These are phyloP conservation scores for Pantala flavescens DNA, from an alignment of 1,140 invertebrate genomes.

Conservation along the genomic window DNA sequence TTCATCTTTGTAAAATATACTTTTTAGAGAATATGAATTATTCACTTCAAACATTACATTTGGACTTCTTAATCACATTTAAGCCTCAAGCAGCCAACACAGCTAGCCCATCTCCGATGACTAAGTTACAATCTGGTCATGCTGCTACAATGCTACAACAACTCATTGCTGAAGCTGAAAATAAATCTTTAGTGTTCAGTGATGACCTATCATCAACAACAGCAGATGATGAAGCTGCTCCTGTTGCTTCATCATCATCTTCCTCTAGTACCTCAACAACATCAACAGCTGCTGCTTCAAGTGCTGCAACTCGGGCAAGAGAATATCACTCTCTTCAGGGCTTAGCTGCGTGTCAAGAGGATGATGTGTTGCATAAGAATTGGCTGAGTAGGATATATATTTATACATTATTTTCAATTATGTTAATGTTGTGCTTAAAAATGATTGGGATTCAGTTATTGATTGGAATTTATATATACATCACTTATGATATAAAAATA, in stretches of 20 bases:
- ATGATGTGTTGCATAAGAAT: slow-evolving; percentile 81
- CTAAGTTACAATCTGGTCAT: slow-evolving; percentile 48
- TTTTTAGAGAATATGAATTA: no score
- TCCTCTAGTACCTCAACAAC: not conserved
- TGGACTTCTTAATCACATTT: not conserved
- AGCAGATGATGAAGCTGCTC: slow-evolving; percentile 32
- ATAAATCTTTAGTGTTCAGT: slow-evolving; percentile 85
- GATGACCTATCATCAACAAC: slow-evolving; percentile 70
- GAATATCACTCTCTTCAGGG: slow-evolving; percentile 69
- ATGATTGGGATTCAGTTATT: not conserved
- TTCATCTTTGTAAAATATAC: no score
- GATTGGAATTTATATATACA: no score
- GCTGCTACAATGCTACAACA: slow-evolving; percentile 79
- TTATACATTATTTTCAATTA: not conserved
- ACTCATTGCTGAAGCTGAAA: slow-evolving; percentile 88
- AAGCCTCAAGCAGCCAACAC: slow-evolving; percentile 23
- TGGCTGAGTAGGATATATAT: slow-evolving; percentile 68
- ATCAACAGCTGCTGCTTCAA: not conserved
- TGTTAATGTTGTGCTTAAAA: not conserved
- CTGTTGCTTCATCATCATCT: not conserved
- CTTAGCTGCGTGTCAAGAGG: slow-evolving; percentile 71
- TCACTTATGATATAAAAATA: no score
- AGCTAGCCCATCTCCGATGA: slow-evolving; percentile 44
- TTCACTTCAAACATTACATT: no score
- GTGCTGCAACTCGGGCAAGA: not conserved